Evolutionary conservation across 2,113 vertebrate genomes (phyloP), one percentile per base, ranked within the genome.

Genomic region (Boleophthalmus pectinirostris): DNA sequence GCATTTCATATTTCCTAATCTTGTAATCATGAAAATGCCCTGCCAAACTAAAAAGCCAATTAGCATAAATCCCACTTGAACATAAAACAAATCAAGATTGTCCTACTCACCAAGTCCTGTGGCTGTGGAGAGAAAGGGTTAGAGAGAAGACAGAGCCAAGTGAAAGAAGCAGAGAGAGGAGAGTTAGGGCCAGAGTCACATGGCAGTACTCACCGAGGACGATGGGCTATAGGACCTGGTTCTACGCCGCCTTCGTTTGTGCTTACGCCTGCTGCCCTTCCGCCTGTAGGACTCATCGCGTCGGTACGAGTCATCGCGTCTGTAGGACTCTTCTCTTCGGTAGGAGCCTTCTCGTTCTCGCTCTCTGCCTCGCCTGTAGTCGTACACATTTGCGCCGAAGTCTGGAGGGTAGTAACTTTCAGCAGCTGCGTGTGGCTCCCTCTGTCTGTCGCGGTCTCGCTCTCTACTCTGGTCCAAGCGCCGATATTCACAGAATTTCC

Each of bases 161-260:
- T 38, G 68, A 83, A 66, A 81, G 82, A 80, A 75, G 82, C 63
- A 77, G 82, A 47, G 71, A 75, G 83, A 82, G 46, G 82, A 85
- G 79, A 87, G 72, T 77, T 85, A 90, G 74, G 76, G 77, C 70
- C 64, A 61, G 71, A 77, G 80, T 82, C 68, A 73, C 81, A 68
- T 75, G 90, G 84, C 78, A 87, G 93, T 89, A 93, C 92, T 99
- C 97, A 99, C 98, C 97, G 98, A 99, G 91, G 98, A 96, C 7
- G 98, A 99, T 82, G 90, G 94, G 93, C 96, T 99, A 96, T 97
- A 98, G 71, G 97, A 98, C 91, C 97, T 96, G 94, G 96, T 98
- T 92, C 95, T 96, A 91, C 94, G 96, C 92, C 96, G 95, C 91
- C 96, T 96, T 94, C 96, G 94, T 91, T 97, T 93, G 94, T 96